Conservation (phyloP, 2,888 invertebrate species). For the Cenopis cana region DNA sequence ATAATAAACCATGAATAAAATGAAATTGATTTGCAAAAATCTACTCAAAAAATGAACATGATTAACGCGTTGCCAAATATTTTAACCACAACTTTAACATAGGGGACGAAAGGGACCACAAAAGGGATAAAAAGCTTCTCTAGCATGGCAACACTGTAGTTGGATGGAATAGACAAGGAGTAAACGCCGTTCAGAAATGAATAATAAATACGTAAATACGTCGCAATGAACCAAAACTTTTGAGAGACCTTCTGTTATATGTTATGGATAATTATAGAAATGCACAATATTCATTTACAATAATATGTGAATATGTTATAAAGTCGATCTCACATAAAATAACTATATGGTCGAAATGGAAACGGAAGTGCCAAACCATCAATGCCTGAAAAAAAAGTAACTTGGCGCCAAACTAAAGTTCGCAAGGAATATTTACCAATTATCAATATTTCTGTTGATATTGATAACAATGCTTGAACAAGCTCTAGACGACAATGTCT, state of each 20-base stretch:
- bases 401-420: slow-evolving; percentile 7
- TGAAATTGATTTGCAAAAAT: not conserved
- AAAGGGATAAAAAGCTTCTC: not conserved
- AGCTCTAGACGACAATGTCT: slow-evolving; percentile 72
- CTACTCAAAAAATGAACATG: not conserved
- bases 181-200: too few species aligned
- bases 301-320: not conserved
- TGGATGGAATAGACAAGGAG: not conserved
- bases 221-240: too few species aligned
- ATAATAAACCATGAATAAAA: not conserved
- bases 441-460: not conserved
- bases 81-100: too few species aligned
- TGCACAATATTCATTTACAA: not conserved
- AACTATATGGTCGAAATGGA: not conserved
- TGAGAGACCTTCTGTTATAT: too few species aligned
- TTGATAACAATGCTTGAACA: slow-evolving; percentile 68
- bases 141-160: slow-evolving; percentile 2
- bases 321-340: not conserved
- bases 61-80: not conserved
- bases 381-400: not conserved
- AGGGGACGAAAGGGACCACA: too few species aligned
- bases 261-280: not conserved
- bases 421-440: not conserved
- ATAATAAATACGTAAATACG: too few species aligned
- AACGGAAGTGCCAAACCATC: not conserved